phyloP scores from a whole-genome alignment of 2,113 vertebrate species.

The Trematomus loennbergii region DNA sequence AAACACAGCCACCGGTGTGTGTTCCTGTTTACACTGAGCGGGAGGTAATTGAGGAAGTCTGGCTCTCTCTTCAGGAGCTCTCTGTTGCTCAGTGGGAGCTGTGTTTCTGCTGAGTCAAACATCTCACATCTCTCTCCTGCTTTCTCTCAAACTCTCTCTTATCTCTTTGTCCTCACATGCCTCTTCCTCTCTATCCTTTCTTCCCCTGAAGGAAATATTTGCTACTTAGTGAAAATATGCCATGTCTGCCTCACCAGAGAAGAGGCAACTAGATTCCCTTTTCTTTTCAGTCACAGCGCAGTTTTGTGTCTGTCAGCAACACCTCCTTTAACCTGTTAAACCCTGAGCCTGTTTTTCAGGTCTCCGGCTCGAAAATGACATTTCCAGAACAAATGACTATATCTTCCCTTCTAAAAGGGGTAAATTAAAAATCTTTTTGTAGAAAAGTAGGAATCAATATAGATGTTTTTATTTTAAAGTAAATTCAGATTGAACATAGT shows the following conservation, averaged over 20 bases:
- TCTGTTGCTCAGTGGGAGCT: constrained; percentile 50
- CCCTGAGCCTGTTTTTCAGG: no score
- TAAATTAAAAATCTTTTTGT: no score
- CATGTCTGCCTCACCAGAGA: constrained; percentile 19
- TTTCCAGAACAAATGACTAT: no score
- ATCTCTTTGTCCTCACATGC: constrained; percentile 34
- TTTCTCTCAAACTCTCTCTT: constrained; percentile 23
- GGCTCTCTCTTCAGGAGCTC: constrained; percentile 65
- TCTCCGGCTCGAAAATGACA: no score
- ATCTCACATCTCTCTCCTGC: constrained; percentile 53
- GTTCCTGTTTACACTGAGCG: constrained; percentile 71
- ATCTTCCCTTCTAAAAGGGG: no score
- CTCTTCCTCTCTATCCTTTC: constrained; percentile 1
- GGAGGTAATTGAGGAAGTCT: constrained; percentile 75
- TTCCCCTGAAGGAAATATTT: constrained; percentile 35
- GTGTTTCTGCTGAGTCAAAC: constrained; percentile 64
- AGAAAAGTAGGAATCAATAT: no score
- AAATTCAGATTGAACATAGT: no score
- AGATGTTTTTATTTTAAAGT: no score
- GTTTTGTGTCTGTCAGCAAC: constrained; percentile 38
- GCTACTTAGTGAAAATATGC: constrained; percentile 27
- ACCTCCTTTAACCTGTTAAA: constrained; percentile 14
- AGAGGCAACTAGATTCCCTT: constrained; percentile 32
- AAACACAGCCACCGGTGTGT: constrained; percentile 56
- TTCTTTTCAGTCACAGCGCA: constrained; percentile 20